Evolutionary conservation across 1,140 invertebrate genomes (phyloP), one percentile per base, ranked within the genome.

Genomic region (Papilio aristodemus): DNA sequence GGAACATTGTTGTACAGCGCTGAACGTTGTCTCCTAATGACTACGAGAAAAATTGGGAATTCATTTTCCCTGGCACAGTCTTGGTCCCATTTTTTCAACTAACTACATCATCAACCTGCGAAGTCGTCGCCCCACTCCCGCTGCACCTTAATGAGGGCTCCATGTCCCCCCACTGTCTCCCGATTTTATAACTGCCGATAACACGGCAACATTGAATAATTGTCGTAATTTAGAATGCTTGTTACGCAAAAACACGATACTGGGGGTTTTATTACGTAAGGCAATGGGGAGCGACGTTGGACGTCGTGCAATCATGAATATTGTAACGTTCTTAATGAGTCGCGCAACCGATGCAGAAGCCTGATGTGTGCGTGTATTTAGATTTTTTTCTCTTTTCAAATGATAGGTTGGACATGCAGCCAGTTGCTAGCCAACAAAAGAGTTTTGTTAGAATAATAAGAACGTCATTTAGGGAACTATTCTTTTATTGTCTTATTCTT

Each of bases 191-290:
- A 83, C 84, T 83, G 84, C 83, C 82, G 80, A 88, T 86, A 86
- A 83, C 83, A 79, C 73, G 69, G 79, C 73, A 75, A 84, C 86
- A 86, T 86, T 85, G 86, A 88, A 84, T 88, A 88, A 88, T 88
- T 88, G 86, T 85, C 80, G 80, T 85, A 81, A 86, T 87, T 87
- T 85, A 81, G 84, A 77, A 80, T 78, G 79, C 81, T 85, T 86
- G 83, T 85, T 86, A 82, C 75, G 78, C 78, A 81, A 85, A 84
- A 84, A 87, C 80, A 84, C 78, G 85, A 84, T 75, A 79, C 69
- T 46, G 63, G 39, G 27, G 60, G 43, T 60, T 70, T 76, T 76
- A 76, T 80, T 74, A 72, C 71, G 74, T 76, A 68, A 69, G 58
- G 71, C 59, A 63, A 76, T 69, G 60, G 68, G 50, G 63, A 66